These are phyloP conservation scores for Philotrypesis tridentata DNA, from an alignment of 1,140 invertebrate species.

Conservation along the genomic window DNA sequence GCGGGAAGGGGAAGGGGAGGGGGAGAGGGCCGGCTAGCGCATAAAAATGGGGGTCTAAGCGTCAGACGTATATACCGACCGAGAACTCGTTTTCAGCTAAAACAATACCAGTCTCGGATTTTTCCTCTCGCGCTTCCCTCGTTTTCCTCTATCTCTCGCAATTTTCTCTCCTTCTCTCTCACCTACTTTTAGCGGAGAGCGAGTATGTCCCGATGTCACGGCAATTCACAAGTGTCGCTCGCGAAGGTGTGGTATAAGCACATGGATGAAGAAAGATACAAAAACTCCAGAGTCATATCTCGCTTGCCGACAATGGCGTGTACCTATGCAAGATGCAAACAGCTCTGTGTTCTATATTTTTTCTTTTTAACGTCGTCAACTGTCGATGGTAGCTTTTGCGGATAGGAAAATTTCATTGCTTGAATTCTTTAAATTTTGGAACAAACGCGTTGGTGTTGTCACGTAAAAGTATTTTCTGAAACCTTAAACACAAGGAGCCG, in stretches of 20 bases:
- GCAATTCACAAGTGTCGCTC: not conserved
- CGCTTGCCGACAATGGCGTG: not conserved
- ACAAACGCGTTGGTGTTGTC: too few species aligned
- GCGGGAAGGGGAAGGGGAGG: too few species aligned
- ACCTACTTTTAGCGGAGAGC: constrained; percentile 22
- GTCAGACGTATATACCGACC: not conserved
- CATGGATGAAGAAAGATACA: not conserved
- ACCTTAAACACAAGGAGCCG: too few species aligned
- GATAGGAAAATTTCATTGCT: too few species aligned
- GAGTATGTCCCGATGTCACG: not conserved
- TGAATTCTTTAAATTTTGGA: too few species aligned
- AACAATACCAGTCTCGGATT: constrained; percentile 46
- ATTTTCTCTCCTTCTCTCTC: constrained; percentile 17
- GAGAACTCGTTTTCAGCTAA: constrained; percentile 50
- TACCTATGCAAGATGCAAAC: not conserved
- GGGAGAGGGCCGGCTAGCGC: not conserved
- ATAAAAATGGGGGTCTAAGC: constrained; percentile 36
- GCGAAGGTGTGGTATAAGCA: not conserved
- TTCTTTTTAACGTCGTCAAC: not conserved
- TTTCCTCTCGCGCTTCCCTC: constrained; percentile 8
- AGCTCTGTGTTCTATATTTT: not conserved
- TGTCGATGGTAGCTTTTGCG: too few species aligned
- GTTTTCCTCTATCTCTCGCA: not conserved
- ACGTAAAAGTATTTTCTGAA: too few species aligned
- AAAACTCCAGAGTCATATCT: not conserved